Evolutionary conservation across 2,797 vertebrate species (phyloP).

Genomic region (Moxostoma hubbsi): DNA sequence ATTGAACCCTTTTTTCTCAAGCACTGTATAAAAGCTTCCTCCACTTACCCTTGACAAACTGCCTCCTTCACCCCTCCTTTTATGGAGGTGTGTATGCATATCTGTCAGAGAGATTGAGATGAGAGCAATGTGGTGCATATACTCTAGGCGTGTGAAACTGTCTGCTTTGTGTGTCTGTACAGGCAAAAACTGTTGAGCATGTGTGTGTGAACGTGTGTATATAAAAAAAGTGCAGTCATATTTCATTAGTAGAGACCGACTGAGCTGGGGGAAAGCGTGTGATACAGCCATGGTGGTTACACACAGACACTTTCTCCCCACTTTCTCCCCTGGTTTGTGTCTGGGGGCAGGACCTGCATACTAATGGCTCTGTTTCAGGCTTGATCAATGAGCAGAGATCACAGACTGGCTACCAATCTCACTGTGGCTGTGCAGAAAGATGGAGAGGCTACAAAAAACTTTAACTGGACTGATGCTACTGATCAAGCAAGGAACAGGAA

Average conservation of each 20-base stretch:
- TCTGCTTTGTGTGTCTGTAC: slow-evolving; percentile 33
- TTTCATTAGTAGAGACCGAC: slow-evolving; percentile 57
- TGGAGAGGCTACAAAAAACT: slow-evolving; percentile 5
- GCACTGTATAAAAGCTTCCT: slow-evolving; percentile 38
- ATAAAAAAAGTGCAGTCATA: slow-evolving; percentile 39
- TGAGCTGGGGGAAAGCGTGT: slow-evolving; percentile 19
- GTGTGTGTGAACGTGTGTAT: slow-evolving; percentile 15
- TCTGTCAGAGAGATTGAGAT: slow-evolving; percentile 35
- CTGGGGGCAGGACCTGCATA: slow-evolving; percentile 54
- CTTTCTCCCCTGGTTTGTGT: slow-evolving; percentile 35
- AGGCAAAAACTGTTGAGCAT: slow-evolving; percentile 18
- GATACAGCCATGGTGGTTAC: slow-evolving; percentile 27
- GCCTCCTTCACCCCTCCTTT: slow-evolving; percentile 26
- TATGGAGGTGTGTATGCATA: slow-evolving; percentile 39
- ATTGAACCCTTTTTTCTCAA: slow-evolving; percentile 46
- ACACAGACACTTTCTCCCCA: slow-evolving; percentile 35
- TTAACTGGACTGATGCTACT: slow-evolving; percentile 19
- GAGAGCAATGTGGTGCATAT: slow-evolving; percentile 48
- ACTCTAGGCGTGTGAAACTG: slow-evolving; percentile 32
- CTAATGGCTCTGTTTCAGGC: slow-evolving; percentile 55
- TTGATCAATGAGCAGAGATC: slow-evolving; percentile 58
- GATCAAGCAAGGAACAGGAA: slow-evolving; percentile 7
- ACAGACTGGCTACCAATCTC: slow-evolving; percentile 30
- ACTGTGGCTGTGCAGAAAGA: slow-evolving; percentile 8
- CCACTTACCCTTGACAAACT: slow-evolving; percentile 46